A percentile compares a stretch with the other conserved stretches of the same genome.
Evolutionary conservation across 1,140 invertebrate species (phyloP).

Genomic region (Eueides isabella): DNA sequence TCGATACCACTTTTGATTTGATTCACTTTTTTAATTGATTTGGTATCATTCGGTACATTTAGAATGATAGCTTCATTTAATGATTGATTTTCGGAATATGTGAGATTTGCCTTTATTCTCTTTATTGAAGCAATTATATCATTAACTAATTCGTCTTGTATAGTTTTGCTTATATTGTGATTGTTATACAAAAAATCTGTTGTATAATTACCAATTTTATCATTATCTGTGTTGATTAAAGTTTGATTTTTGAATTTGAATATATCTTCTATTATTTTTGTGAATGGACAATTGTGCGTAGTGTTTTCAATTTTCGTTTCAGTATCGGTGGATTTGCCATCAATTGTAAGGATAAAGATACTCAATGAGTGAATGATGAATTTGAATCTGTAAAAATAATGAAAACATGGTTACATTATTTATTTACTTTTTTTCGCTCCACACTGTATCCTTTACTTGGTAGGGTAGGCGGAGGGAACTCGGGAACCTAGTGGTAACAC

Average conservation of each 20-base stretch:
- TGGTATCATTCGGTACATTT: conserved; percentile 45
- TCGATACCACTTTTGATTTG: conserved; percentile 68
- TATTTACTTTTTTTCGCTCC: no score
- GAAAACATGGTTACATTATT: background rate
- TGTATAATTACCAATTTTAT: background rate
- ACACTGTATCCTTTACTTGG: no score
- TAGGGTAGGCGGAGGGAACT: no score
- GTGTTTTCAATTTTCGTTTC: conserved; percentile 42
- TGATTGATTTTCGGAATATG: conserved; percentile 43
- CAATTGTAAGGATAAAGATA: conserved; percentile 2
- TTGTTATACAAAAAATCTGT: conserved; percentile 20
- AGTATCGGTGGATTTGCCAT: conserved; percentile 35
- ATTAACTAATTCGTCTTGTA: conserved; percentile 68
- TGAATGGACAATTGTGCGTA: conserved; percentile 66
- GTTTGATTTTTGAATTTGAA: conserved; percentile 69
- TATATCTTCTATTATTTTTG: conserved; percentile 73
- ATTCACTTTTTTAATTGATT: conserved; percentile 41
- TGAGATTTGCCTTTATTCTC: conserved; percentile 71
- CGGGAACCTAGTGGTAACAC: no score
- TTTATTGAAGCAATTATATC: conserved; percentile 75
- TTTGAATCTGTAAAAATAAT: conserved; percentile 49
- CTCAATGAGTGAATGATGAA: conserved; percentile 41
- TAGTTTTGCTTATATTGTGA: conserved; percentile 49
- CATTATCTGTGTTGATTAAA: conserved; percentile 31
- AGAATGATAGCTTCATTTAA: conserved; percentile 71